Evolutionary conservation across 2,113 vertebrate species (phyloP).

Genomic region (Thryonomys swinderianus): DNA sequence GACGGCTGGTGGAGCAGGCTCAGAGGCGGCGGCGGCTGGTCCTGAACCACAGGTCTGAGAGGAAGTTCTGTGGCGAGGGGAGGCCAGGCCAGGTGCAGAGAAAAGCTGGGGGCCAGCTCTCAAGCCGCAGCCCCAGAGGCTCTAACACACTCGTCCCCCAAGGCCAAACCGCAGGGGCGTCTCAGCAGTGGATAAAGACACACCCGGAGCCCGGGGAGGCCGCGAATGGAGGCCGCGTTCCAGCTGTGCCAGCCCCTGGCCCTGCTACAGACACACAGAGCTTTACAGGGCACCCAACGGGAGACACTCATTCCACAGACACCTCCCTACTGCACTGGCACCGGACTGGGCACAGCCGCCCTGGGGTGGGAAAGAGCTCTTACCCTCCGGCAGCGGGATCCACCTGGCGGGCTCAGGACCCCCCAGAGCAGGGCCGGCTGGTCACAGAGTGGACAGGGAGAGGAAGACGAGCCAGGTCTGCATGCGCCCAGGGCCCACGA

Average conservation of each 20-base stretch:
- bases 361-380: neutral
- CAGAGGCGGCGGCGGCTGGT: neutral
- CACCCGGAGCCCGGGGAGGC: too few relatives aligned
- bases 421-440: neutral
- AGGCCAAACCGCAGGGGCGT: slow-evolving; percentile 5
- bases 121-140: neutral
- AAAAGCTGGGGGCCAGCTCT: neutral
- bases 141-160: neutral
- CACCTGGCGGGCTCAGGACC: neutral
- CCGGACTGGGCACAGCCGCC: neutral
- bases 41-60: neutral
- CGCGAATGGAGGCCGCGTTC: slow-evolving; percentile 50
- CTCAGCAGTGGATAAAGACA: neutral
- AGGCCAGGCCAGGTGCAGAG: neutral
- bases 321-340: neutral
- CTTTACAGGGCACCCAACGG: neutral
- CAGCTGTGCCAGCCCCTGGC: slow-evolving; percentile 8
- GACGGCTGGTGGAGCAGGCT: neutral
- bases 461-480: neutral
- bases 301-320: neutral
- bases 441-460: neutral
- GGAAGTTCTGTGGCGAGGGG: neutral
- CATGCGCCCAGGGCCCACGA: neutral
- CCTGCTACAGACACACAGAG: slow-evolving; percentile 20
- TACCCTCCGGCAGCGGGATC: neutral